Conservation (phyloP, 2,797 vertebrate genomes). For the Cuniculus paca region DNA sequence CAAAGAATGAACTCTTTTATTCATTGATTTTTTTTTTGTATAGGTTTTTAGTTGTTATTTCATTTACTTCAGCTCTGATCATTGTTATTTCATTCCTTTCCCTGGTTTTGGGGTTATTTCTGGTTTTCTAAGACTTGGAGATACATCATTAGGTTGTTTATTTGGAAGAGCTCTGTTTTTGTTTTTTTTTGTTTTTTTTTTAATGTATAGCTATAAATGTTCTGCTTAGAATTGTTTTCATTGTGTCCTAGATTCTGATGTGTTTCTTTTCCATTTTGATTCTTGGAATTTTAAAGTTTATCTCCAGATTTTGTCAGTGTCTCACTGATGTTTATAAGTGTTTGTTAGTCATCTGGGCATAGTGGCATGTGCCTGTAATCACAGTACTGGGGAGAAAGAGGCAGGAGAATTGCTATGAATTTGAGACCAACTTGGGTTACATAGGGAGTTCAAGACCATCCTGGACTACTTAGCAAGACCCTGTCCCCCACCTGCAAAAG, state of each 20-base stretch:
- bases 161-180: background rate
- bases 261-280: background rate
- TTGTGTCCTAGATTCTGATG: background rate
- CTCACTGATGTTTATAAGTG: background rate
- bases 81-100: background rate
- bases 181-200: background rate
- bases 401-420: background rate
- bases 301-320: background rate
- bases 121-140: background rate
- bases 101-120: background rate
- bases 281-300: background rate
- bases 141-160: background rate
- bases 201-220: background rate
- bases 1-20: background rate
- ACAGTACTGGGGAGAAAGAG: background rate
- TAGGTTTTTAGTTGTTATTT: background rate
- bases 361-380: too few species aligned
- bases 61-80: background rate
- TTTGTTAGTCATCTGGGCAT: background rate
- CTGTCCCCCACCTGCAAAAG: background rate
- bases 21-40: background rate
- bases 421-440: background rate
- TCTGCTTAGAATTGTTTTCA: background rate
- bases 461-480: background rate
- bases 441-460: background rate